phyloP scores from a whole-genome alignment of 1,140 invertebrate species.

The Drosophila murphyi region DNA sequence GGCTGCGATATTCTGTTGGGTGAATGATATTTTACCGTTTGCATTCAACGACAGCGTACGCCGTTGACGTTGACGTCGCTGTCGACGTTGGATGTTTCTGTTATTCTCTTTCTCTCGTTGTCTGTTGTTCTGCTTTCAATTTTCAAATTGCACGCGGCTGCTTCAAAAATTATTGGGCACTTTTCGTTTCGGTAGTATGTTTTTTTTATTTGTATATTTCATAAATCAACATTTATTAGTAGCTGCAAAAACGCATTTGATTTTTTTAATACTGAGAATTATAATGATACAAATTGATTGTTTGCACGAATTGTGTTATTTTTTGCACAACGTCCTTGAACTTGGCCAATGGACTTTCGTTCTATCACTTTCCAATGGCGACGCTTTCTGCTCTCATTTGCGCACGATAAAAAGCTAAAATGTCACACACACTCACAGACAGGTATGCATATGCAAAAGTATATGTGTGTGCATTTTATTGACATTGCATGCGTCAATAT shows the following conservation, averaged over 20 bases:
- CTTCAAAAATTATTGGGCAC: conserved; percentile 26
- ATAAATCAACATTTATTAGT: conserved; percentile 30
- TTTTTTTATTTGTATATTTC: conserved; percentile 19
- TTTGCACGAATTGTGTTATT: conserved; percentile 9
- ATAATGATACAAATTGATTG: conserved; percentile 22
- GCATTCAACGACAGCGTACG: conserved; percentile 37
- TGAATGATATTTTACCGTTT: conserved; percentile 57
- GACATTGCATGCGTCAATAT: conserved; percentile 34
- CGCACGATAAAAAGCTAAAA: conserved; percentile 6
- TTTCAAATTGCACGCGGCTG: conserved; percentile 33
- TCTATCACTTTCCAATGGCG: conserved; percentile 26
- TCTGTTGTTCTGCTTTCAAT: conserved; percentile 20
- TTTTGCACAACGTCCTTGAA: conserved; percentile 57
- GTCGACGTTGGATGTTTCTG: conserved; percentile 16
- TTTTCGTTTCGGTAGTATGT: conserved; percentile 15
- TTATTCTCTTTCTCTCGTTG: conserved; percentile 29
- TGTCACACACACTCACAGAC: conserved; percentile 1
- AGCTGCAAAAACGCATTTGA: conserved; percentile 20
- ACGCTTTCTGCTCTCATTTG: conserved; percentile 3
- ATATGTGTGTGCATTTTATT: conserved; percentile 23
- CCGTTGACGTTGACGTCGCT: conserved; percentile 35
- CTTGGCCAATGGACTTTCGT: conserved; percentile 61
- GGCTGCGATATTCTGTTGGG: conserved; percentile 36
- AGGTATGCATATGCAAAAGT: conserved; percentile 3
- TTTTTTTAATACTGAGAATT: conserved; percentile 16